Evolutionary conservation across 2,797 vertebrate species (phyloP).

Genomic region (Pseudomugil gertrudae): DNA sequence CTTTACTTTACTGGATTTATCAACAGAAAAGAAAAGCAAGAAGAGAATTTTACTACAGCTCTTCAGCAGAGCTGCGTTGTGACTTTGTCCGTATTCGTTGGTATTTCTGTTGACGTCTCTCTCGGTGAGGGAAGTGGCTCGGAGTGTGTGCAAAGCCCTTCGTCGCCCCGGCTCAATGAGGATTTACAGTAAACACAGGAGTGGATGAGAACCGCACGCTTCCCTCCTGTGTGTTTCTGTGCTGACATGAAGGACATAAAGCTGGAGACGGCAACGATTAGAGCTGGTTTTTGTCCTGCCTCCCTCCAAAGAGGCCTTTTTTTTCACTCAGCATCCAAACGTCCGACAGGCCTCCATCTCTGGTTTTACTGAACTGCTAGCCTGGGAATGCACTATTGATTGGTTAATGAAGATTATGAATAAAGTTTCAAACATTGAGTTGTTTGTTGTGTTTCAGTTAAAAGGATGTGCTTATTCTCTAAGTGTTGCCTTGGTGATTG

Average conservation of each 20-base stretch:
- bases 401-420: constrained; percentile 80
- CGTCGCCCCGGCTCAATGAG: constrained; percentile 34
- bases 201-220: constrained; percentile 32
- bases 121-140: constrained; percentile 50
- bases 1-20: constrained; percentile 80
- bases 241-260: constrained; percentile 41
- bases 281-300: constrained; percentile 55
- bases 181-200: constrained; percentile 38
- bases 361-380: constrained; percentile 79
- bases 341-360: constrained; percentile 64
- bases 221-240: constrained; percentile 41
- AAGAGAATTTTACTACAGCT: constrained; percentile 61
- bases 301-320: constrained; percentile 53
- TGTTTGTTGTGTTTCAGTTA: constrained; percentile 13
- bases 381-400: constrained; percentile 84
- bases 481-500: neutral
- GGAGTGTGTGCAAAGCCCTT: constrained; percentile 63
- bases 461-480: neutral
- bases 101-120: constrained; percentile 66
- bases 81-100: constrained; percentile 73
- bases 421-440: constrained; percentile 80
- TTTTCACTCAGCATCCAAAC: constrained; percentile 58
- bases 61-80: constrained; percentile 67
- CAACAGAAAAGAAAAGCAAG: constrained; percentile 70
- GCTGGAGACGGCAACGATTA: constrained; percentile 46